Conservation (phyloP, 2,888 invertebrate species). For the Microchrysa polita region DNA sequence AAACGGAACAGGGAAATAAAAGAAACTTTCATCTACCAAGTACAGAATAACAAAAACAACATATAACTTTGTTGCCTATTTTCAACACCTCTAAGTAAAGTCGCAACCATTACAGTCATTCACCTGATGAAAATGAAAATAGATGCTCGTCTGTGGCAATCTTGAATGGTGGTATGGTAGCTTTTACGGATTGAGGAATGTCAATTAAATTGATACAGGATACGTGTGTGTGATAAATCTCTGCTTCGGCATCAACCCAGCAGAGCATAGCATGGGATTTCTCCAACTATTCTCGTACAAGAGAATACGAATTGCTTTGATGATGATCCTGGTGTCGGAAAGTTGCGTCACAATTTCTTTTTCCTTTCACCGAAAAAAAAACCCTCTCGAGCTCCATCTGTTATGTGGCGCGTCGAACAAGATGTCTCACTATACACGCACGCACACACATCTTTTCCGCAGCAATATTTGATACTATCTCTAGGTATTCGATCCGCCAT, state of each 20-base stretch:
- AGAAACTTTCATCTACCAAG: no score
- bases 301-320: no score
- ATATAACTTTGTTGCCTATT: no score
- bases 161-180: no score
- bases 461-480: no score
- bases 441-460: background rate
- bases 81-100: conserved; percentile 19
- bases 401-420: background rate
- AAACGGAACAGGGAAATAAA: no score
- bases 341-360: background rate
- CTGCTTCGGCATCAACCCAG: conserved; percentile 25
- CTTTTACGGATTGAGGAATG: conserved; percentile 49
- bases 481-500: no score
- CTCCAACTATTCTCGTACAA: background rate
- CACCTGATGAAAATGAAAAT: conserved; percentile 55
- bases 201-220: conserved; percentile 51
- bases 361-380: background rate
- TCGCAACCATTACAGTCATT: conserved; percentile 50
- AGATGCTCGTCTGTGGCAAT: conserved; percentile 52
- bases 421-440: background rate
- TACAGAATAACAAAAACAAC: no score
- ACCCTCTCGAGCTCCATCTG: background rate
- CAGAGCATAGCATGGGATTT: conserved; percentile 32
- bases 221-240: conserved; percentile 48
- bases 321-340: no score